Evolutionary conservation across 2,888 invertebrate species (phyloP), one percentile per base, ranked within the genome.

Genomic region (Hemithea aestivaria): DNA sequence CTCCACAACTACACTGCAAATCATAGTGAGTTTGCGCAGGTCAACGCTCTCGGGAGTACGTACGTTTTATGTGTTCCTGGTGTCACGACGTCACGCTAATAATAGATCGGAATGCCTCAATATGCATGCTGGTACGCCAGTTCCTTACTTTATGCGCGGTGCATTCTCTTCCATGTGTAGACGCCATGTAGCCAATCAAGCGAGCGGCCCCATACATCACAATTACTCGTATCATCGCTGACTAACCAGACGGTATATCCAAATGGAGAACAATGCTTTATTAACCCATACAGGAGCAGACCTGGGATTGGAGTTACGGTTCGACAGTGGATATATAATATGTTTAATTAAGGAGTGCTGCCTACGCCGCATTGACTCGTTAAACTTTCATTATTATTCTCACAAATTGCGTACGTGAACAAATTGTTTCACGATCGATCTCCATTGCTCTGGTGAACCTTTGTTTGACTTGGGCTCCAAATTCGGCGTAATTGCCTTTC

Each of bases 401-500:
- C 74, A 73, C 73, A 84, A 84, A 85, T 85, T 80, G 73, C 73
- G 78, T 81, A 83, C 84, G 83, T 81, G 84, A 78, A 78, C 77
- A 73, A 79, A 82, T 80, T 75, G 74, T 74, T 76, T 73, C 62
- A 73, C 74, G 73, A 84, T 87, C 84, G 85, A 85, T 83, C 77
- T 81, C 73, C 62, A 55, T 66, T 65, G 9, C 24, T 24, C 9
- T 28, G 63, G 71, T 64, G 73, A 71, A 75, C 74, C 76, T 84
- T 85, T 87, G 87, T 87, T 87, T 85, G 83, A 84, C 71, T 87
- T 84, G 76, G 75, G 75, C 78, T 83, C 78, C 74, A 74, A 85
- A 87, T 85, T 84, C 83, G 75, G 79, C 79, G 73, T 85, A 87
- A 87, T 87, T 85, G 84, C 83, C 85, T 85, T 85, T 82, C 80